These are phyloP conservation scores for Drosophila ogumai DNA, from an alignment of 1,140 invertebrate genomes.

Conservation along the genomic window DNA sequence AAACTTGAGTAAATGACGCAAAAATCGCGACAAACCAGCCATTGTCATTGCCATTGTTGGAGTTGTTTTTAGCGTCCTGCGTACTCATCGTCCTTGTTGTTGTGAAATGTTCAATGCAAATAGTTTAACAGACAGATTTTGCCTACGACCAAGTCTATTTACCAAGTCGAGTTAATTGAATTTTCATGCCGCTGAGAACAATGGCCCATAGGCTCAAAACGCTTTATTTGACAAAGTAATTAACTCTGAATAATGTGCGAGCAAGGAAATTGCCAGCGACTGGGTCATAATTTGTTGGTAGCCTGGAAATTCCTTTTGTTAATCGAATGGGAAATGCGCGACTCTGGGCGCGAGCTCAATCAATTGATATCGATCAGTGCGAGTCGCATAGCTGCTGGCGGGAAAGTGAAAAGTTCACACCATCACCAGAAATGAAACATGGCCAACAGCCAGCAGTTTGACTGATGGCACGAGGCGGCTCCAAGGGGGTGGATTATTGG, in stretches of 20 bases:
- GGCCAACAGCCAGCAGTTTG: slow-evolving; percentile 35
- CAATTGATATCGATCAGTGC: slow-evolving; percentile 55
- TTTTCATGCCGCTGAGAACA: slow-evolving; percentile 65
- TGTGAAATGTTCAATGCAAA: slow-evolving; percentile 65
- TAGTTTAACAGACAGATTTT: slow-evolving; percentile 50
- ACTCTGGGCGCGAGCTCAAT: slow-evolving; percentile 20
- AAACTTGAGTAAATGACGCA: slow-evolving; percentile 54
- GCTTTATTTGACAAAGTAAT: slow-evolving; percentile 77
- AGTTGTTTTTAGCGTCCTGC: neutral
- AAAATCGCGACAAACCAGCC: slow-evolving; percentile 50
- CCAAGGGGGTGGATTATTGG: neutral
- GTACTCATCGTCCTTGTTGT: slow-evolving; percentile 4
- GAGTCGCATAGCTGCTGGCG: slow-evolving; percentile 25
- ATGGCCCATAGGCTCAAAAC: slow-evolving; percentile 38
- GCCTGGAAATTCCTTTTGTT: slow-evolving; percentile 37
- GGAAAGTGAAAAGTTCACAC: slow-evolving; percentile 43
- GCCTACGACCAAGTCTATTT: slow-evolving; percentile 41
- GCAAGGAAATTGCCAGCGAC: slow-evolving; percentile 67
- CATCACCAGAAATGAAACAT: slow-evolving; percentile 37
- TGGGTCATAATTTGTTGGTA: slow-evolving; percentile 67
- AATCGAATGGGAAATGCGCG: slow-evolving; percentile 41
- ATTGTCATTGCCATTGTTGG: slow-evolving; percentile 18
- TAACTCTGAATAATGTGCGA: slow-evolving; percentile 73
- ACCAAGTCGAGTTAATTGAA: slow-evolving; percentile 70
- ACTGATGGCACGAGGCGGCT: slow-evolving; percentile 21